phyloP scores from a whole-genome alignment of 2,113 vertebrate genomes.

The Brachyistius frenatus region DNA sequence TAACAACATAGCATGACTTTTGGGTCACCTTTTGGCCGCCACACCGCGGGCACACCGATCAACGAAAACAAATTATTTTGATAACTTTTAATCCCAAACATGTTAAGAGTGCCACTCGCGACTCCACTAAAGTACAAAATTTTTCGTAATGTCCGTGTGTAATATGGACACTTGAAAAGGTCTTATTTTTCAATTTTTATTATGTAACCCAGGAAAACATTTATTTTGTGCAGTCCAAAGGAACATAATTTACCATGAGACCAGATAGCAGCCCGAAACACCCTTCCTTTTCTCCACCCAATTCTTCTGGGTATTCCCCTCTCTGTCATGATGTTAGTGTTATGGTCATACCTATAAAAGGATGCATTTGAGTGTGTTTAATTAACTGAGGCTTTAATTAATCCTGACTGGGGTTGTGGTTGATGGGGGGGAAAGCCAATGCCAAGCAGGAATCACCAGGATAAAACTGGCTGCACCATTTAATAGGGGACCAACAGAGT shows the following conservation, averaged over 20 bases:
- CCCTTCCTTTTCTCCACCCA: not conserved
- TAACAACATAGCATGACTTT: no score
- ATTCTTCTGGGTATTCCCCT: slow-evolving; percentile 17
- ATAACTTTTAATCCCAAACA: no score
- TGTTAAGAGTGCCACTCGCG: no score
- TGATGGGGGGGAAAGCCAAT: slow-evolving; percentile 41
- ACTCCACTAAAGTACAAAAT: no score
- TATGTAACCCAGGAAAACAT: no score
- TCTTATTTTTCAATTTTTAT: no score
- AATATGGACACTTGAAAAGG: not conserved
- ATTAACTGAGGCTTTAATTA: slow-evolving; percentile 71
- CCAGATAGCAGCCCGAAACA: not conserved
- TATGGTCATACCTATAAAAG: slow-evolving; percentile 48
- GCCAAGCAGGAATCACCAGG: slow-evolving; percentile 33
- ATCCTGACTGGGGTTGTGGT: not conserved
- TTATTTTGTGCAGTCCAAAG: no score
- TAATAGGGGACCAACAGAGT: slow-evolving; percentile 22
- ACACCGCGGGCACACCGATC: no score
- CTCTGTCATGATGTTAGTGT: slow-evolving; percentile 25
- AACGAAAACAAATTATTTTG: no score
- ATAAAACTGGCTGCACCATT: slow-evolving; percentile 43
- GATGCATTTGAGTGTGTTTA: slow-evolving; percentile 55
- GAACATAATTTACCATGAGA: not conserved
- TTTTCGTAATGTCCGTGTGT: no score
- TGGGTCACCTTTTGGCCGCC: no score